Percentiles rank a stretch among this genome's conserved stretches.
Conservation (phyloP, 2,888 invertebrate species). For the Phasia obesa region DNA sequence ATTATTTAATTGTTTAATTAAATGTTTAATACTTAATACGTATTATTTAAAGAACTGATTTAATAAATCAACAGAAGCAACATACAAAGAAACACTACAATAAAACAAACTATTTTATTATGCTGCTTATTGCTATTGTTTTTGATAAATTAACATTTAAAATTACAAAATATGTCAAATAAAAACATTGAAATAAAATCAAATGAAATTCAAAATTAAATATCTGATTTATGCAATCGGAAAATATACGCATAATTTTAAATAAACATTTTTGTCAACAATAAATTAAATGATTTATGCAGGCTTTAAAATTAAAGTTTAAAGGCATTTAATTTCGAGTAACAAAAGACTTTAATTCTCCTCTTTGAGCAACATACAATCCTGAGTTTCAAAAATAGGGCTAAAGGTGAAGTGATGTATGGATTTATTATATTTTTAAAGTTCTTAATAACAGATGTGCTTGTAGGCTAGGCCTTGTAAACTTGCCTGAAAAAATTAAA, state of each 20-base stretch:
- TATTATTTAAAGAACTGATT: constrained; percentile 42
- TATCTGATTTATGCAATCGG: constrained; percentile 28
- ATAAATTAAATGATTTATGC: background rate
- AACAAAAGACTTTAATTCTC: too few species aligned
- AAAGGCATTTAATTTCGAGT: too few species aligned
- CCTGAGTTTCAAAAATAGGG: too few species aligned
- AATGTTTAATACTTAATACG: constrained; percentile 25
- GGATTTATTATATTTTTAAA: too few species aligned
- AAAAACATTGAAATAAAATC: constrained; percentile 29
- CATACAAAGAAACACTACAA: constrained; percentile 6
- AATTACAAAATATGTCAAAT: constrained; percentile 39
- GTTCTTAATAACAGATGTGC: too few species aligned
- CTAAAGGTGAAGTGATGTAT: too few species aligned
- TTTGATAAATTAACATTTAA: constrained; percentile 44
- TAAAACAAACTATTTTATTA: constrained; percentile 6
- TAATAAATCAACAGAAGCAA: constrained; percentile 43
- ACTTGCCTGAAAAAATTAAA: too few species aligned
- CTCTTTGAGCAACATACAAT: too few species aligned
- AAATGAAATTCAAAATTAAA: constrained; percentile 38
- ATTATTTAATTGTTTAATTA: constrained; percentile 56
- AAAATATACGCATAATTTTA: constrained; percentile 2
- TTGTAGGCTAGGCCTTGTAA: too few species aligned
- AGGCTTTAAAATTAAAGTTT: too few species aligned
- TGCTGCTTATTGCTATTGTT: background rate
- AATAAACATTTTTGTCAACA: constrained; percentile 16